These are phyloP conservation scores for Bostrychus sinensis DNA, from an alignment of 2,113 vertebrate genomes.

Conservation along the genomic window DNA sequence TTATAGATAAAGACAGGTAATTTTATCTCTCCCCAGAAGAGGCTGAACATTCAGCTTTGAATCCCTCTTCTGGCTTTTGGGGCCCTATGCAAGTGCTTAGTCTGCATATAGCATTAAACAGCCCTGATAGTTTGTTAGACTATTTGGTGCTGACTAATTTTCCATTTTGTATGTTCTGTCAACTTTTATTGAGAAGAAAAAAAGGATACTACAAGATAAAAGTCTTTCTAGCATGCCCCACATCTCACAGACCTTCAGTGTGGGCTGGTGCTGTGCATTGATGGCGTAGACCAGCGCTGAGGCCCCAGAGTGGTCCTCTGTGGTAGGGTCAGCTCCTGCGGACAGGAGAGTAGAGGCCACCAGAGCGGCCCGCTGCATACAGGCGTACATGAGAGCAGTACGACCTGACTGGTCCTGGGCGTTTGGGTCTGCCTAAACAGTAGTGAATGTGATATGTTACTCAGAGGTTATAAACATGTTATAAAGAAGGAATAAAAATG, in stretches of 20 bases:
- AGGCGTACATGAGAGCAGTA: slow-evolving; percentile 78
- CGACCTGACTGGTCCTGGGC: slow-evolving; percentile 71
- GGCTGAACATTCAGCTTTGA: too few species aligned
- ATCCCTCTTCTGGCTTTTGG: too few species aligned
- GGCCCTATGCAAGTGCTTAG: too few species aligned
- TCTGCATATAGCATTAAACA: too few species aligned
- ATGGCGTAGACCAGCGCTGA: slow-evolving; percentile 78
- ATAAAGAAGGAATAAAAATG: too few species aligned
- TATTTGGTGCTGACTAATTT: neutral
- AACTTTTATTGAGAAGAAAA: neutral
- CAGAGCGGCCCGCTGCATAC: slow-evolving; percentile 62
- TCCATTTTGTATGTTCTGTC: neutral
- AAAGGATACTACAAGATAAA: neutral
- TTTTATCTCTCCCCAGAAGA: too few species aligned
- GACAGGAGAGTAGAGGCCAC: slow-evolving; percentile 63
- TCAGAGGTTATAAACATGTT: too few species aligned
- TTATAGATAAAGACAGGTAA: too few species aligned
- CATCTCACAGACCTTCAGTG: slow-evolving; percentile 51
- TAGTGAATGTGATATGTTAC: neutral
- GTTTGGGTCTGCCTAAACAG: slow-evolving; percentile 67
- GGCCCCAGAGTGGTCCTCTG: slow-evolving; percentile 72
- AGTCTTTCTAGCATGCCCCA: neutral
- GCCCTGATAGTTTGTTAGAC: neutral
- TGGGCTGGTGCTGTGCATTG: slow-evolving; percentile 68
- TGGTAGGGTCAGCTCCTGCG: slow-evolving; percentile 73